Conservation (phyloP, 2,888 invertebrate species). For the Cynaeus angustus region DNA sequence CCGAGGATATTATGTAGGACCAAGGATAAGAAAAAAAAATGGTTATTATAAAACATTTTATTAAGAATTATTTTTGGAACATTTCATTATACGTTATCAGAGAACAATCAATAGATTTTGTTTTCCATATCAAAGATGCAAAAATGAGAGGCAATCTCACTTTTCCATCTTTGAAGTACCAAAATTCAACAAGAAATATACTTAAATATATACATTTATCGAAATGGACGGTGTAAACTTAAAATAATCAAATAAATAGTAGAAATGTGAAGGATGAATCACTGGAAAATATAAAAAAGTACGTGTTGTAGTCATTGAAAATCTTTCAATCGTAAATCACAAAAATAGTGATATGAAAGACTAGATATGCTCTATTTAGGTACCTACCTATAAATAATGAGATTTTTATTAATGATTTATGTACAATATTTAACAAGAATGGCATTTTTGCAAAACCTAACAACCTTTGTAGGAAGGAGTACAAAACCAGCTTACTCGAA, state of each 20-base stretch:
- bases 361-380: constrained; percentile 37
- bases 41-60: constrained; percentile 7
- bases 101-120: constrained; percentile 10
- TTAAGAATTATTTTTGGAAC: constrained; percentile 18
- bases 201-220: constrained; percentile 14
- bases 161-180: neutral
- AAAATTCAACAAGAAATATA: constrained; percentile 16
- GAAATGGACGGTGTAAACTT: constrained; percentile 37
- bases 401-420: constrained; percentile 20
- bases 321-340: constrained; percentile 20
- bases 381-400: constrained; percentile 30
- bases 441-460: neutral
- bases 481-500: constrained; percentile 6
- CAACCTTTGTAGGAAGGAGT: constrained; percentile 9
- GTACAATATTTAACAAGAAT: constrained; percentile 20
- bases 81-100: neutral
- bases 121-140: neutral
- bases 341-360: constrained; percentile 29
- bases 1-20: too few species aligned
- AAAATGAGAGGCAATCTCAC: neutral
- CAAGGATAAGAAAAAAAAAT: neutral
- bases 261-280: constrained; percentile 15
- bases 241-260: constrained; percentile 36
- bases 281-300: constrained; percentile 19
- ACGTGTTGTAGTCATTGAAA: constrained; percentile 1